Base-by-base conservation (phyloP, 2,113 vertebrate species). In the Pterocles orientalis region DNA sequence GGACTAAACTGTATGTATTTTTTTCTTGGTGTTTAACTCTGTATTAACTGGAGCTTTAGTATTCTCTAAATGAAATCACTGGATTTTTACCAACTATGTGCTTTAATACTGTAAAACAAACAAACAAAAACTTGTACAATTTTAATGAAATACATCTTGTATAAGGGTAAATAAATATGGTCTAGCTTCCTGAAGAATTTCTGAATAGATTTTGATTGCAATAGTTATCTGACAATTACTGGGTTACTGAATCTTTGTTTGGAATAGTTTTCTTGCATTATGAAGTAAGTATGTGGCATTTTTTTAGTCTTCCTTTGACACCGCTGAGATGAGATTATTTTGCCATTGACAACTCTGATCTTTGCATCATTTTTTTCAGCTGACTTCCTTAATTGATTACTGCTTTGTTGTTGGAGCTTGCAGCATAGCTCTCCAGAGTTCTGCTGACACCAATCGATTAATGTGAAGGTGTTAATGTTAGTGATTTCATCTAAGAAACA, bases 331-430 rank as follows among this genome's bases (percentile, higher is more conserved):
- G 94, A 97, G 86, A 97, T 96, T 97, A 97, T 98, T 97, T 98
- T 97, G 54, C 92, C 78, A 95, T 96, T 97, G 97, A 97, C 97
- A 98, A 93, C 86, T 95, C 87, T 97, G 94, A 97, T 98, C 95
- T 95, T 97, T 96, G 65, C 77, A 93, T 97, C 92, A 96, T 97
- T 97, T 97, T 97, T 97, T 97, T 95, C 76, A 94, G 71, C 75
- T 93, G 82, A 92, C 93, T 96, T 97, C 92, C 87, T 97, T 97
- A 98, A 98, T 97, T 98, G 97, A 96, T 98, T 97, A 81, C 89
- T 96, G 57, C 94, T 93, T 89, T 90, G 90, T 84, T 97, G 94
- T 95, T 92, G 81, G 90, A 88, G 88, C 90, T 97, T 97, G 95
- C 89, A 95, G 95, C 88, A 78, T 96, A 96, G 96, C 94, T 98